These are phyloP conservation scores for Metallyticus violacea DNA, from an alignment of 2,888 invertebrate genomes.

Conservation along the genomic window DNA sequence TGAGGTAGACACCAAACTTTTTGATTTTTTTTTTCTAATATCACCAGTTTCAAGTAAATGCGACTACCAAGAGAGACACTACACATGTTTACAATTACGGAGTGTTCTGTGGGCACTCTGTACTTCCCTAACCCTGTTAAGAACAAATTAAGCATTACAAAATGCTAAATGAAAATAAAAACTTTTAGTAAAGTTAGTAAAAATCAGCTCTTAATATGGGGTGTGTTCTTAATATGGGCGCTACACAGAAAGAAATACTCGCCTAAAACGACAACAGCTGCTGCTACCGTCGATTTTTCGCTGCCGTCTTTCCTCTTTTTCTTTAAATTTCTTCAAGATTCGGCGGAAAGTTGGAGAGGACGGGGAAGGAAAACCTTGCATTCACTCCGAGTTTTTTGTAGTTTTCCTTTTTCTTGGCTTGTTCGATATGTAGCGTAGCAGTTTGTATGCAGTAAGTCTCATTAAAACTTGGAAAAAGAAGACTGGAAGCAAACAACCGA, in stretches of 20 bases:
- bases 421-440: not conserved
- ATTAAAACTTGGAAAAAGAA: constrained; percentile 13
- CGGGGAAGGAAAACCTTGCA: not conserved
- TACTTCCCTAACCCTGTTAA: too few species aligned
- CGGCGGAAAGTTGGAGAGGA: not conserved
- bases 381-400: not conserved
- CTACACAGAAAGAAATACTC: not conserved
- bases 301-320: too few species aligned
- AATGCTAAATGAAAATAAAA: too few species aligned
- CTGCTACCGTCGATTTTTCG: not conserved
- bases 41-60: too few species aligned
- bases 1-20: too few species aligned
- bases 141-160: too few species aligned
- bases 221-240: not conserved
- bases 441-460: not conserved
- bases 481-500: not conserved
- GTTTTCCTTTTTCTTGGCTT: not conserved
- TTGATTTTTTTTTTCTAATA: too few species aligned
- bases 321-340: not conserved
- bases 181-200: not conserved
- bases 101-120: too few species aligned
- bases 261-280: not conserved
- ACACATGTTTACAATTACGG: too few species aligned
- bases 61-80: too few species aligned
- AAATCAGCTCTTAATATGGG: not conserved